Percentiles rank a stretch among this genome's conserved stretches.
These are phyloP conservation scores for Drosophila infuscata DNA, from an alignment of 2,888 invertebrate species.

Conservation along the genomic window DNA sequence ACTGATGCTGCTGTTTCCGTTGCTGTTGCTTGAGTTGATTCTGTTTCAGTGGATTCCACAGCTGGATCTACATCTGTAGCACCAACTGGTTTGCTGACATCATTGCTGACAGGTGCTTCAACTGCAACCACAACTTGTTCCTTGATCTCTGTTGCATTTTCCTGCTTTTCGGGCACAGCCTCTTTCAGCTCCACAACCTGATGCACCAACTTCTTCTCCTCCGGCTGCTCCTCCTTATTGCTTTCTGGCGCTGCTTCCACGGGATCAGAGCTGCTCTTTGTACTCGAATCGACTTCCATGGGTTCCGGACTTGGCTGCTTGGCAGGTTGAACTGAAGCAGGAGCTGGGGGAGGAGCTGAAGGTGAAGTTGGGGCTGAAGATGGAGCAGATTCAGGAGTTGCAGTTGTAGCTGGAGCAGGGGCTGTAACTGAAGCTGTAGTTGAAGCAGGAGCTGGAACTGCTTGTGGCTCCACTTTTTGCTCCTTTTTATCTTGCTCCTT, in stretches of 20 bases:
- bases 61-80: slow-evolving; percentile 24
- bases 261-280: slow-evolving; percentile 49
- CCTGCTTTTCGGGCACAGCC: slow-evolving; percentile 27
- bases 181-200: slow-evolving; percentile 47
- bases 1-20: slow-evolving; percentile 42
- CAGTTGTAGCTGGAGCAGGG: not conserved
- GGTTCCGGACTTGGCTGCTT: slow-evolving; percentile 79
- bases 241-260: slow-evolving; percentile 31
- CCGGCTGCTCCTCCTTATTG: slow-evolving; percentile 11
- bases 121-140: slow-evolving; percentile 14
- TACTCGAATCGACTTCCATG: slow-evolving; percentile 83
- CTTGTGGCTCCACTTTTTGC: slow-evolving; percentile 38
- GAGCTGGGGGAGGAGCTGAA: not conserved
- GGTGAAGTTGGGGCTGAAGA: not conserved
- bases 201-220: slow-evolving; percentile 14
- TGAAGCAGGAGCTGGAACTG: not conserved
- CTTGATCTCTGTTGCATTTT: slow-evolving; percentile 31
- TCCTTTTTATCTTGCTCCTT: slow-evolving; percentile 29
- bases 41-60: slow-evolving; percentile 17
- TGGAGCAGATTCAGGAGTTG: not conserved
- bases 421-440: not conserved
- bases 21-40: slow-evolving; percentile 4
- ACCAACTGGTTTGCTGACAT: slow-evolving; percentile 46
- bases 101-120: slow-evolving; percentile 47
- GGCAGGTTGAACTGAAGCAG: slow-evolving; percentile 33